These are phyloP conservation scores for Hormiphora californensis DNA, from an alignment of 37 sponge, comb jelly and placozoan species.

Conservation along the genomic window DNA sequence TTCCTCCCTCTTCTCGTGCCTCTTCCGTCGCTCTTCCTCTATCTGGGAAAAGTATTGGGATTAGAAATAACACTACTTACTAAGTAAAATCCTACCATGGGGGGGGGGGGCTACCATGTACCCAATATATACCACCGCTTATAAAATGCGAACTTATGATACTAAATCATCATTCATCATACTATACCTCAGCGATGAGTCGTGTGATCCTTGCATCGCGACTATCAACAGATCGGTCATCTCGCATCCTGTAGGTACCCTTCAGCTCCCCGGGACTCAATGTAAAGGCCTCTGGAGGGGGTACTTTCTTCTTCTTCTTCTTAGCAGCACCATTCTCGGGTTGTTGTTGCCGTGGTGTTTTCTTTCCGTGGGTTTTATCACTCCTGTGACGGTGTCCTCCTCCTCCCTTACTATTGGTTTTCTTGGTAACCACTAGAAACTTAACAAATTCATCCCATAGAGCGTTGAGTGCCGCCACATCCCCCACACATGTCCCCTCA, in stretches of 20 bases:
- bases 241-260: neutral
- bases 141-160: too few species aligned
- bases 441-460: slow-evolving; percentile 39
- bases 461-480: slow-evolving; percentile 28
- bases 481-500: neutral
- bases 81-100: too few species aligned
- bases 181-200: slow-evolving; percentile 10
- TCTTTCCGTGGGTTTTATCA: neutral
- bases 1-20: neutral
- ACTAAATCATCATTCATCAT: neutral
- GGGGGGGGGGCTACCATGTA: too few species aligned
- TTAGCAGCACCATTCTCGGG: neutral
- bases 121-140: too few species aligned
- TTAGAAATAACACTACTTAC: too few species aligned
- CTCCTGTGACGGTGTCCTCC: too few species aligned
- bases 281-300: slow-evolving; percentile 7
- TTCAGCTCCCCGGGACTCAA: slow-evolving; percentile 35
- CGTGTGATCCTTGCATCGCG: neutral
- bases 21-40: slow-evolving; percentile 28
- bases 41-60: too few species aligned
- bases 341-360: neutral
- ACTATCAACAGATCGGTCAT: neutral
- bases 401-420: neutral
- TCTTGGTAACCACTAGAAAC: neutral
- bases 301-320: neutral